phyloP scores from a whole-genome alignment of 2,113 vertebrate species.

The Athene noctua region DNA sequence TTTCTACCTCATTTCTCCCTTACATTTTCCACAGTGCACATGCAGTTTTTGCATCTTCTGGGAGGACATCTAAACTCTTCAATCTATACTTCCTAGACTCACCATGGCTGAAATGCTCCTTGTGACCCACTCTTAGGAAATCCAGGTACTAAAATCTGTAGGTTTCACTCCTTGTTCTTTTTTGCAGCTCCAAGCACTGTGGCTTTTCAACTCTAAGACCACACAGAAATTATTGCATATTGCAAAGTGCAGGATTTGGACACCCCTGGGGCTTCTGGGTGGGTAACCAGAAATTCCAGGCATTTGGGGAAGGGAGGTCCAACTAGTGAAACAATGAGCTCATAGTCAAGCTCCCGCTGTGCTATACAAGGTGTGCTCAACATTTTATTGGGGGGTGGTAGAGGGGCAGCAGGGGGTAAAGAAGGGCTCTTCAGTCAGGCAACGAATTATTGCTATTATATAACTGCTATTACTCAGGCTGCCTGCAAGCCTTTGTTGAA shows the following conservation, averaged over 20 bases:
- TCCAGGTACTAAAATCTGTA: background rate
- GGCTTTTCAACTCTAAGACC: background rate
- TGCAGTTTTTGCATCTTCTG: background rate
- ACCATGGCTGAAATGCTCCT: background rate
- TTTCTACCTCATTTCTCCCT: background rate
- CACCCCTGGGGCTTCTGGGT: background rate
- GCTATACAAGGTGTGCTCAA: background rate
- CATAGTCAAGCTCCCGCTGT: background rate
- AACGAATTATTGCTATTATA: background rate
- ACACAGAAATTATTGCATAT: background rate
- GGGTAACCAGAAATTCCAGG: slow-evolving; percentile 32
- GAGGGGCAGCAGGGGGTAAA: background rate
- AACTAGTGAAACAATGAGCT: background rate
- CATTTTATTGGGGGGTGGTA: background rate
- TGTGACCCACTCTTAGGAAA: background rate
- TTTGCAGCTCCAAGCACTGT: background rate
- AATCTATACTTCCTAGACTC: background rate
- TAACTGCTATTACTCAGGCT: background rate
- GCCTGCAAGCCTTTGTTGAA: background rate
- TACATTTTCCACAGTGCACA: background rate
- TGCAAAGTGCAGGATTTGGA: background rate
- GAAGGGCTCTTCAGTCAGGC: background rate
- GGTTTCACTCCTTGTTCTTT: background rate
- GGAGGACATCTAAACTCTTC: background rate
- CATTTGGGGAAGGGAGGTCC: background rate